A percentile compares a stretch with the other conserved stretches of the same genome.
These are phyloP conservation scores for Hyalella azteca DNA, from an alignment of 2,888 invertebrate species.

Conservation along the genomic window DNA sequence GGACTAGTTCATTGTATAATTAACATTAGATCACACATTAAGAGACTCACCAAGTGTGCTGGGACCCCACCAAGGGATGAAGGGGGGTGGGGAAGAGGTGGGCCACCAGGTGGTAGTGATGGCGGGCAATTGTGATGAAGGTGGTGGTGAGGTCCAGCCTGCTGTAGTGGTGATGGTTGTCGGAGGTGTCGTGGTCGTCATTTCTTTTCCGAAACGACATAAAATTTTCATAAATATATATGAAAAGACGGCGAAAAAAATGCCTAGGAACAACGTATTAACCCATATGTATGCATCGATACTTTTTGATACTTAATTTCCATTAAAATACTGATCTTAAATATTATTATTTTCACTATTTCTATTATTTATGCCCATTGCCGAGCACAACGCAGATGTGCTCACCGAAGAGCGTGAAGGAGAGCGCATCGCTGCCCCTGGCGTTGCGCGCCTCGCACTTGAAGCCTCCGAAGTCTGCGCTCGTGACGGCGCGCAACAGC, in stretches of 20 bases:
- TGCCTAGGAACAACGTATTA: no score
- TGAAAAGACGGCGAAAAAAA: no score
- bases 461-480: background rate
- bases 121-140: background rate
- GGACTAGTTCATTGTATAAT: no score
- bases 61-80: slow-evolving; percentile 6
- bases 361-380: background rate
- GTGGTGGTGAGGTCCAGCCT: background rate
- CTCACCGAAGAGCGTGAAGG: slow-evolving; percentile 4
- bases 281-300: no score
- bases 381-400: background rate
- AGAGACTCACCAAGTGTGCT: background rate
- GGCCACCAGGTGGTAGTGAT: background rate
- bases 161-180: background rate
- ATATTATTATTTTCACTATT: no score
- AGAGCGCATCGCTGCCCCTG: background rate
- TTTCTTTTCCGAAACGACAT: background rate
- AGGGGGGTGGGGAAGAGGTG: slow-evolving; percentile 6
- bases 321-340: no score
- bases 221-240: no score
- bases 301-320: no score
- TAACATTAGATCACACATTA: no score
- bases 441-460: slow-evolving; percentile 18
- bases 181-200: background rate
- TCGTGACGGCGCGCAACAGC: background rate